Evolutionary conservation across 1,140 invertebrate genomes (phyloP).

Genomic region (Sminthurinus signatus): DNA sequence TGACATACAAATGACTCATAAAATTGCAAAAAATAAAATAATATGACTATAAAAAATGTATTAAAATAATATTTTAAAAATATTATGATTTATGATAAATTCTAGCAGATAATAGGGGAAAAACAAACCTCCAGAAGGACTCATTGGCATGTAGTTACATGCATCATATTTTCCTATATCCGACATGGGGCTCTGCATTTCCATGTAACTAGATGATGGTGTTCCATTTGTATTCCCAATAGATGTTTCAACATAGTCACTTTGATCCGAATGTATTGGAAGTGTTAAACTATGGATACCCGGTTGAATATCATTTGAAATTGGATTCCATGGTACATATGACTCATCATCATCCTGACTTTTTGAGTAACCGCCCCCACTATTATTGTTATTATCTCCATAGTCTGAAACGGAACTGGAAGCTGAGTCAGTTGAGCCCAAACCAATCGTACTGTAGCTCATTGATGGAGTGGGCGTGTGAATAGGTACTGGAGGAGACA

Average conservation of each 20-base stretch:
- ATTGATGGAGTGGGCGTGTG: conserved; percentile 20
- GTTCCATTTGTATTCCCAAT: conserved; percentile 16
- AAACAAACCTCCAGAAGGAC: conserved; percentile 47
- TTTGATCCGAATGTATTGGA: conserved; percentile 35
- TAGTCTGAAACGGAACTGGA: conserved; percentile 59
- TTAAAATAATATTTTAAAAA: not conserved
- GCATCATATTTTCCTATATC: conserved; percentile 44
- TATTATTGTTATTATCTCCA: conserved; percentile 47
- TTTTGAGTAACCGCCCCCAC: conserved; percentile 24
- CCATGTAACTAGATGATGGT: conserved; percentile 47
- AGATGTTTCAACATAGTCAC: conserved; percentile 38
- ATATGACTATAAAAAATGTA: not conserved
- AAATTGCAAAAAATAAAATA: not conserved
- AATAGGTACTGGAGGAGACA: conserved; percentile 30
- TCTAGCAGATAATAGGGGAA: not conserved
- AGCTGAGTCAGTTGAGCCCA: conserved; percentile 41
- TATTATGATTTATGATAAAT: not conserved
- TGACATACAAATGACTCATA: not conserved
- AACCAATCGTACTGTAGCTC: conserved; percentile 21
- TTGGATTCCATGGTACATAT: conserved; percentile 49
- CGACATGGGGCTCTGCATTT: conserved; percentile 51
- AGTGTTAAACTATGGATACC: conserved; percentile 5
- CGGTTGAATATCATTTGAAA: not conserved
- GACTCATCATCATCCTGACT: conserved; percentile 56
- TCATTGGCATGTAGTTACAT: conserved; percentile 58